phyloP scores from a whole-genome alignment of 2,113 vertebrate species.

The Myrmecophaga tridactyla region DNA sequence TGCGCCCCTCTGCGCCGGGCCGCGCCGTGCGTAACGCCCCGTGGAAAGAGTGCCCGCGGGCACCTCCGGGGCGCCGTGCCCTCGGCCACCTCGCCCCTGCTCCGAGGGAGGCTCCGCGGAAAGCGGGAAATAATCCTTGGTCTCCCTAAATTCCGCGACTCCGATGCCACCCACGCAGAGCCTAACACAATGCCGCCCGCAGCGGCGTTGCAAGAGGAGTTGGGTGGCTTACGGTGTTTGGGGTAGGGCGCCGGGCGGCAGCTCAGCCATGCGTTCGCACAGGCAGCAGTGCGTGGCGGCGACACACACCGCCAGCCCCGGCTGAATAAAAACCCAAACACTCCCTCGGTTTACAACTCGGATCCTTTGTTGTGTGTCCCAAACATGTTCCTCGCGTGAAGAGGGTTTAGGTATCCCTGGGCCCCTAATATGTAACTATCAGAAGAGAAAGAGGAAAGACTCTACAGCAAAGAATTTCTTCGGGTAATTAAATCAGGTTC shows the following conservation, averaged over 20 bases:
- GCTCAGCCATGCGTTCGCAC: slow-evolving; percentile 50
- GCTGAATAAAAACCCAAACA: slow-evolving; percentile 30
- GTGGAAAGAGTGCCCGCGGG: slow-evolving; percentile 2
- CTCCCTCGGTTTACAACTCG: not conserved
- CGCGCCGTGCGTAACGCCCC: not conserved
- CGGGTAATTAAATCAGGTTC: not conserved
- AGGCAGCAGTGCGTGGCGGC: slow-evolving; percentile 59
- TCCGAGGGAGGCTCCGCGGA: slow-evolving; percentile 3
- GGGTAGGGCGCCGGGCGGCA: slow-evolving; percentile 10
- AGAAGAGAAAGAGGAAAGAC: not conserved
- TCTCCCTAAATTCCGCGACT: not conserved
- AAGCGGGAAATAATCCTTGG: not conserved
- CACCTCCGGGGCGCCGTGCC: slow-evolving; percentile 34
- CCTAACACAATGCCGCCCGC: slow-evolving; percentile 59
- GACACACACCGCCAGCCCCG: slow-evolving; percentile 9
- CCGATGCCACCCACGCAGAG: slow-evolving; percentile 53
- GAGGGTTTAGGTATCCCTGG: not conserved
- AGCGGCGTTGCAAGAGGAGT: slow-evolving; percentile 51
- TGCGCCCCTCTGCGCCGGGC: not conserved
- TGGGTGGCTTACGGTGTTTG: slow-evolving; percentile 38
- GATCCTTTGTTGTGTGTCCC: slow-evolving; percentile 60
- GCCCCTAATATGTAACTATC: not conserved
- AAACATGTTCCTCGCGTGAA: not conserved
- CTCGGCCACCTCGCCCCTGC: not conserved
- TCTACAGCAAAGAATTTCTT: not conserved